Conservation (phyloP, 2,797 vertebrate species). For the Sebastes steindachneri region DNA sequence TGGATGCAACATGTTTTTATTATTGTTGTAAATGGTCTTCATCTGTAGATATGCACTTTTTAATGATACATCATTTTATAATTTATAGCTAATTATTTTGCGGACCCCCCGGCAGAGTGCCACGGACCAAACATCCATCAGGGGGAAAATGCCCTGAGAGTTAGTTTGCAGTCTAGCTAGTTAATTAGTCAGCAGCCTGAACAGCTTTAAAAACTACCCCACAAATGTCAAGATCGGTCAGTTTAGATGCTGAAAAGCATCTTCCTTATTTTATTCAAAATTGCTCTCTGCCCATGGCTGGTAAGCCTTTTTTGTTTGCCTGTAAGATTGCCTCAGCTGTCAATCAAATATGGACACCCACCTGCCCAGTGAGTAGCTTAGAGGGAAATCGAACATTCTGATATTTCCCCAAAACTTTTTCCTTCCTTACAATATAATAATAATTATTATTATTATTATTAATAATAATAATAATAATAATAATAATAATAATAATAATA, state of each 20-base stretch:
- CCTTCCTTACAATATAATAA: too few relatives aligned
- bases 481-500: too few relatives aligned
- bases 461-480: too few relatives aligned
- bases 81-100: too few relatives aligned
- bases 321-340: not conserved
- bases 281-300: not conserved
- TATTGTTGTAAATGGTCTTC: too few relatives aligned
- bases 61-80: too few relatives aligned
- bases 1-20: too few relatives aligned
- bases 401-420: not conserved
- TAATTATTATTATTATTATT: too few relatives aligned
- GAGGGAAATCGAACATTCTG: not conserved
- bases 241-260: not conserved
- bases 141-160: not conserved
- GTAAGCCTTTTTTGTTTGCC: not conserved
- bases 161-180: too few relatives aligned
- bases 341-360: not conserved
- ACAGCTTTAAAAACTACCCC: not conserved
- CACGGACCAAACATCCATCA: not conserved
- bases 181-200: not conserved
- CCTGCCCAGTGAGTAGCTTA: not conserved
- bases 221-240: not conserved
- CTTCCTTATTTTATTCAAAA: not conserved
- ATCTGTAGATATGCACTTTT: too few relatives aligned
- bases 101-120: not conserved